phyloP scores from a whole-genome alignment of 2,797 vertebrate genomes.

The Spea hammondii region DNA sequence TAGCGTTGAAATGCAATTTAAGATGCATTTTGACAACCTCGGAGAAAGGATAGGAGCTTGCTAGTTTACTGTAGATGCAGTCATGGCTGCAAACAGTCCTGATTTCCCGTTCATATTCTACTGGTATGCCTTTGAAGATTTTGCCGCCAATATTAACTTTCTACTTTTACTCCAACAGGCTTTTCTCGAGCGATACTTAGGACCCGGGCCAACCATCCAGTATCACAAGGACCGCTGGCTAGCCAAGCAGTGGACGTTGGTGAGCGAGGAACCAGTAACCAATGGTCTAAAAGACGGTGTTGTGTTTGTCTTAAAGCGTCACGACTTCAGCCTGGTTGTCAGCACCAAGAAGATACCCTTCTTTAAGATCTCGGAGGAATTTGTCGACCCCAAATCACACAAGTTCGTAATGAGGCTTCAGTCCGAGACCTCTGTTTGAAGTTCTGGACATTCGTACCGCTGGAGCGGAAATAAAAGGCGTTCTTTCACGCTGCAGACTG shows the following conservation, averaged over 20 bases:
- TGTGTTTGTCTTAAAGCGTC: constrained; percentile 83
- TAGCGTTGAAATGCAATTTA: too few relatives aligned
- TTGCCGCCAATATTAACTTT: neutral
- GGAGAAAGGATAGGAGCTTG: too few relatives aligned
- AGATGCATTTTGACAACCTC: too few relatives aligned
- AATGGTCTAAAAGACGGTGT: constrained; percentile 82
- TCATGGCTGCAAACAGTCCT: too few relatives aligned
- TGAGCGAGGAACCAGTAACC: constrained; percentile 92
- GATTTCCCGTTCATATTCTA: too few relatives aligned
- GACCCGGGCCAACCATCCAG: constrained; percentile 86
- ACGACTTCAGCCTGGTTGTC: constrained; percentile 90
- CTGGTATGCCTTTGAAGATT: neutral
- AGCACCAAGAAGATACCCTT: constrained; percentile 85
- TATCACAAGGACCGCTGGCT: constrained; percentile 90
- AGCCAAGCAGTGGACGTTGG: constrained; percentile 90
- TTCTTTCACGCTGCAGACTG: neutral
- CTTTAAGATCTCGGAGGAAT: constrained; percentile 90
- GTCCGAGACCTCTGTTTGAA: constrained; percentile 92
- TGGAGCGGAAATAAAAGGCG: neutral
- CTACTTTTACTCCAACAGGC: constrained; percentile 66
- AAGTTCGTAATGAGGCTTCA: constrained; percentile 96
- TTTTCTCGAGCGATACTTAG: constrained; percentile 90
- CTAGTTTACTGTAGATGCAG: too few relatives aligned
- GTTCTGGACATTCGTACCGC: constrained; percentile 1
- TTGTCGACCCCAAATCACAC: constrained; percentile 95